Evolutionary conservation across 2,888 invertebrate genomes (phyloP), one percentile per base, ranked within the genome.

Genomic region (Calliopum simillimum): DNA sequence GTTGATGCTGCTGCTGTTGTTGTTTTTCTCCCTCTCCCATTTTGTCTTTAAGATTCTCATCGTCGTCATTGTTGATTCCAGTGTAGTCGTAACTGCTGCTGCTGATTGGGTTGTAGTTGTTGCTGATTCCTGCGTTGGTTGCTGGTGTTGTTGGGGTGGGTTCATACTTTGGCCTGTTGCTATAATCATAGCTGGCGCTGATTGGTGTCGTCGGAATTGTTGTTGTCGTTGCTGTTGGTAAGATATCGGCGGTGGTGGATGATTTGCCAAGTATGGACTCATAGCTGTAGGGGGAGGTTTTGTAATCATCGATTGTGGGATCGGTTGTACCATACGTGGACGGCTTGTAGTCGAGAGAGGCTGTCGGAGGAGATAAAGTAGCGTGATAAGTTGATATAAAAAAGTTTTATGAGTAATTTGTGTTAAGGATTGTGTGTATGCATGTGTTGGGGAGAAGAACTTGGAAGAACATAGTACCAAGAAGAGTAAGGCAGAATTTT

Each of bases 41-140:
- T 76, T 83, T 83, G 78, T 86, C 85, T 74, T 85, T 86, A 82
- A 82, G 81, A 79, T 85, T 86, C 79, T 86, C 86, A 76, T 85
- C 84, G 74, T 86, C 84, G 79, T 81, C 79, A 79, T 83, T 81
- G 53, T 79, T 79, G 79, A 79, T 77, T 76, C 82, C 82, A 72
- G 81, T 80, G 68, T 77, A 58, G 33, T 61, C 55, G 58, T 71
- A 62, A 59, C 23, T 46, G 53, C 33, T 23, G 65, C 23, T 63
- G 61, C 67, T 77, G 74, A 79, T 79, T 33, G 33, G 33, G 73
- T 61, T 72, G 66, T 76, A 75, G 55, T 79, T 75, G 74, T 76
- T 73, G 74, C 74, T 73, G 62, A 76, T 58, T 73, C 68, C 47
- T 46, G 73, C 21, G 66, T 21, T 12, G 69, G 59, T 56, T 65